phyloP scores from a whole-genome alignment of 2,113 vertebrate species.

The Triplophysa dalaica region DNA sequence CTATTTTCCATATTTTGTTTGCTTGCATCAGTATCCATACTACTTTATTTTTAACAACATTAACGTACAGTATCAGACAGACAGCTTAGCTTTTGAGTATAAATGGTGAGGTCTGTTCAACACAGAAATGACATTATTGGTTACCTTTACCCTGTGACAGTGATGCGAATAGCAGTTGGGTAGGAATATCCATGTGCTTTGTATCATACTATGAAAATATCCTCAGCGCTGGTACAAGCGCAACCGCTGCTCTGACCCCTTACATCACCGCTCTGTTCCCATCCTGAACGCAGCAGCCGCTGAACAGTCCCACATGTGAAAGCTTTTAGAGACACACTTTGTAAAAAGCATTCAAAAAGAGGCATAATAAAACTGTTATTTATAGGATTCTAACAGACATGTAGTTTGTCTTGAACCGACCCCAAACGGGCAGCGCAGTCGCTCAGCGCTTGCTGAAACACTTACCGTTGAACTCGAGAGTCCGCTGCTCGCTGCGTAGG shows the following conservation, averaged over 20 bases:
- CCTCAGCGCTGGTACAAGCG: neutral
- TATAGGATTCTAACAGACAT: conserved; percentile 75
- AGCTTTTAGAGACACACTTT: conserved; percentile 64
- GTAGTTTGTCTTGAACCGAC: conserved; percentile 76
- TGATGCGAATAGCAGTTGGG: conserved; percentile 34
- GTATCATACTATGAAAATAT: conserved; percentile 36
- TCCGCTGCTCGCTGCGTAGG: conserved; percentile 50
- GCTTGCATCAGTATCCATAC: neutral
- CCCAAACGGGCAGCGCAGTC: conserved; percentile 65
- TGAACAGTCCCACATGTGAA: conserved; percentile 64
- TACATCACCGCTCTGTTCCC: conserved; percentile 11
- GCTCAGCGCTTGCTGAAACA: conserved; percentile 61
- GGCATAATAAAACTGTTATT: conserved; percentile 75
- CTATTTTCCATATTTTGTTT: neutral
- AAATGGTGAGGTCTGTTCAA: neutral
- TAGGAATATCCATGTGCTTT: conserved; percentile 41
- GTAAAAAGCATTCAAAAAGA: conserved; percentile 71
- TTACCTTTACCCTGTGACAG: conserved; percentile 14
- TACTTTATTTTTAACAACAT: neutral
- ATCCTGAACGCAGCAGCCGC: neutral
- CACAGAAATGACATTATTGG: neutral
- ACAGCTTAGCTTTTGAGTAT: conserved; percentile 3
- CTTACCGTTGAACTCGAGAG: conserved; percentile 44
- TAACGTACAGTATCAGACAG: conserved; percentile 16
- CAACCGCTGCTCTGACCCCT: conserved; percentile 1